Conservation (phyloP, 2,797 vertebrate species). For the Gambusia yucatana region DNA sequence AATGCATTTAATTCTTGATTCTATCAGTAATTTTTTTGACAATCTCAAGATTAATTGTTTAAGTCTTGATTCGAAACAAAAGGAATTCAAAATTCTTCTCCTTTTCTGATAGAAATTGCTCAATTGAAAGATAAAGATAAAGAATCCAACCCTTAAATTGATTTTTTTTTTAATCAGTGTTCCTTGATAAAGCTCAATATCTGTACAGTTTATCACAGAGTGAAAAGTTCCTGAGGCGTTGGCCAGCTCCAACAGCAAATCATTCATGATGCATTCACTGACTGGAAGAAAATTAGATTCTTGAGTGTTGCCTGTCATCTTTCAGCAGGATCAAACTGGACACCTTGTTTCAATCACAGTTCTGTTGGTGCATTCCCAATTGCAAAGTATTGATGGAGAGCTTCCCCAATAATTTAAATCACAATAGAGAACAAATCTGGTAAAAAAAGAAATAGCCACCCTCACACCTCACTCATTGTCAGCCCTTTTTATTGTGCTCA, state of each 20-base stretch:
- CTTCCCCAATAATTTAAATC: not conserved
- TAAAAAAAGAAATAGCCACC: too few species aligned
- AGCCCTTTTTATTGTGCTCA: constrained; percentile 24
- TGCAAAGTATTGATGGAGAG: not conserved
- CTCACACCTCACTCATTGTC: not conserved
- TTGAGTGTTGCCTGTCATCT: not conserved
- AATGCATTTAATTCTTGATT: not conserved
- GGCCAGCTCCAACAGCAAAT: not conserved
- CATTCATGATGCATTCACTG: not conserved
- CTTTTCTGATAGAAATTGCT: not conserved
- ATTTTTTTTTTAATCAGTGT: not conserved
- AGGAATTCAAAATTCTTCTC: not conserved
- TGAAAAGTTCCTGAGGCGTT: not conserved
- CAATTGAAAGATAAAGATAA: not conserved
- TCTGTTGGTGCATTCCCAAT: not conserved
- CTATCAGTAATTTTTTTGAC: not conserved
- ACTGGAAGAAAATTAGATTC: not conserved
- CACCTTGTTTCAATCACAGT: not conserved
- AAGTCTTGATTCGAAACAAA: not conserved
- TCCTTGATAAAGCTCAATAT: not conserved
- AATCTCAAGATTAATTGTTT: not conserved
- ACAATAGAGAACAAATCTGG: not conserved
- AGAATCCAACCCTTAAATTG: not conserved
- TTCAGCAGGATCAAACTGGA: not conserved
- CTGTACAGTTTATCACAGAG: not conserved